These are phyloP conservation scores for Wiebesia pumilae DNA, from an alignment of 1,140 invertebrate species.

Conservation along the genomic window DNA sequence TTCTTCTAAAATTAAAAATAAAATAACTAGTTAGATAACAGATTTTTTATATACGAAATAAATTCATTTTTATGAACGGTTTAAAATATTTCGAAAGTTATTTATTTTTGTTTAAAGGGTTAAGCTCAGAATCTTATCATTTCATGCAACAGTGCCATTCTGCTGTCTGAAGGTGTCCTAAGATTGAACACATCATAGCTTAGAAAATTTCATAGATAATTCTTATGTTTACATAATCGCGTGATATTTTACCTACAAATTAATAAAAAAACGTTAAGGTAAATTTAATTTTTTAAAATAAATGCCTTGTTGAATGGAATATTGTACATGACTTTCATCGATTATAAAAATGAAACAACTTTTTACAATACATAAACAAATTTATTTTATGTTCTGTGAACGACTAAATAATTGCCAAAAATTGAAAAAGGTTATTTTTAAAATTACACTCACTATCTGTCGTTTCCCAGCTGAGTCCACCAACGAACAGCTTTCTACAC, in stretches of 20 bases:
- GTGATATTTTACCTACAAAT: too few species aligned
- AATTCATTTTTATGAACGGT: not conserved
- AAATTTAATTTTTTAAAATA: too few species aligned
- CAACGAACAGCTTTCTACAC: slow-evolving; percentile 98
- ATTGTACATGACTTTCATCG: too few species aligned
- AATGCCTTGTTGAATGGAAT: too few species aligned
- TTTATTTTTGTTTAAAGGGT: slow-evolving; percentile 28
- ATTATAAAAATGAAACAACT: too few species aligned
- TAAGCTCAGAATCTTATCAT: slow-evolving; percentile 57
- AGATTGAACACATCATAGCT: slow-evolving; percentile 60
- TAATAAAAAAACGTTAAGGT: too few species aligned
- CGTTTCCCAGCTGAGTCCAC: slow-evolving; percentile 97
- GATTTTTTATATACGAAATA: too few species aligned
- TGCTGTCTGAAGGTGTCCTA: slow-evolving; percentile 72
- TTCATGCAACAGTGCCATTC: slow-evolving; percentile 67
- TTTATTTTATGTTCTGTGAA: too few species aligned
- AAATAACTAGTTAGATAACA: slow-evolving; percentile 51
- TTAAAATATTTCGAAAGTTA: not conserved
- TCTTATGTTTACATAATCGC: too few species aligned
- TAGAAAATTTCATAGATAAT: not conserved
- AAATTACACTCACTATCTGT: slow-evolving; percentile 90
- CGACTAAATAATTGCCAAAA: too few species aligned
- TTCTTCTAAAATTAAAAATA: slow-evolving; percentile 83
- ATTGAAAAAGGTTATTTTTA: too few species aligned
- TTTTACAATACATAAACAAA: too few species aligned